Conservation (phyloP, 2,797 vertebrate genomes). For the Falco biarmicus region DNA sequence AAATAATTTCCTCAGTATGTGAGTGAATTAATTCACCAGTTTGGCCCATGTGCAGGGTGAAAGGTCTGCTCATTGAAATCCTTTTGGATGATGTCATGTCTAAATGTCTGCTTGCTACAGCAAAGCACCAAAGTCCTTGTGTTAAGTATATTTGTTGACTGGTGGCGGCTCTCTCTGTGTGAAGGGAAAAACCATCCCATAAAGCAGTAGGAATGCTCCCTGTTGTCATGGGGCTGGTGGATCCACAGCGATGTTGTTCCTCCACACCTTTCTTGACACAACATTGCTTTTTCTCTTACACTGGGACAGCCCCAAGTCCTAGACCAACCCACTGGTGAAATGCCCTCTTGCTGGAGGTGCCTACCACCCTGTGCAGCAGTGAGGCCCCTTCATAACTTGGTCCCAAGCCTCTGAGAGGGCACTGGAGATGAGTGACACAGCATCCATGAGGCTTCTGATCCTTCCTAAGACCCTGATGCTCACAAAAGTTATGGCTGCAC, state of each 20-base stretch:
- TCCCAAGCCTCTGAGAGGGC: neutral
- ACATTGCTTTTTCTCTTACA: neutral
- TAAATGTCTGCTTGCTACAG: constrained; percentile 65
- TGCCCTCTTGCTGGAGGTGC: neutral
- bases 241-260: rapidly evolving
- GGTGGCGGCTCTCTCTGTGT: neutral
- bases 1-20: constrained; percentile 19
- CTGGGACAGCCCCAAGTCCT: rapidly evolving
- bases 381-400: neutral
- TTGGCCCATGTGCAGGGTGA: neutral
- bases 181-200: rapidly evolving
- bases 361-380: neutral
- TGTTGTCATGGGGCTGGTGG: neutral
- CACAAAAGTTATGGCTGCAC: rapidly evolving
- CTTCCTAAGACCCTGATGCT: neutral
- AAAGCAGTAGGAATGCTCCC: neutral
- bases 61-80: constrained; percentile 30
- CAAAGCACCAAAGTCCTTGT: constrained; percentile 31
- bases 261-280: neutral
- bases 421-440: neutral
- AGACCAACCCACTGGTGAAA: neutral
- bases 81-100: constrained; percentile 63
- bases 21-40: neutral
- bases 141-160: neutral
- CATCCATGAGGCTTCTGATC: neutral